These are phyloP conservation scores for Bucorvus abyssinicus DNA, from an alignment of 2,797 vertebrate species.

Conservation along the genomic window DNA sequence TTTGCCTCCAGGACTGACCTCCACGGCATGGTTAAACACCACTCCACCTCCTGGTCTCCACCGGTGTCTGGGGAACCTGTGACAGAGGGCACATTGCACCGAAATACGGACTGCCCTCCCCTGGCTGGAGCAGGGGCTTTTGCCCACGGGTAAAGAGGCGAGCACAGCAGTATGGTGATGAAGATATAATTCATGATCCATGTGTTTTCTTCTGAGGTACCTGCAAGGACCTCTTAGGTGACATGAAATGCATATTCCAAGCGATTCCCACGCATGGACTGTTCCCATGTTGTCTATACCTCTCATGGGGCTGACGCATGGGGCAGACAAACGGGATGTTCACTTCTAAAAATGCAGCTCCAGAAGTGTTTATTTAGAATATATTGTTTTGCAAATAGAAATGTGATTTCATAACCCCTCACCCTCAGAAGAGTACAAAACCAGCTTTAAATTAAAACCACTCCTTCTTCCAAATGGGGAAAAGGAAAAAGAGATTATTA, in stretches of 20 bases:
- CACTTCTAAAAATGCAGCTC: not conserved
- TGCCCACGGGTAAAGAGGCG: not conserved
- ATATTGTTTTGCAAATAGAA: not conserved
- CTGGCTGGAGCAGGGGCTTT: not conserved
- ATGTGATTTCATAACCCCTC: not conserved
- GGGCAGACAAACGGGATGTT: not conserved
- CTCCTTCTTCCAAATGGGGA: not conserved
- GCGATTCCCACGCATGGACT: not conserved
- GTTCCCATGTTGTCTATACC: not conserved
- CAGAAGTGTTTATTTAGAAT: not conserved
- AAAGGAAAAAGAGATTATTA: not conserved
- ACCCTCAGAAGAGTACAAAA: not conserved
- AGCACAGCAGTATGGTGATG: not conserved
- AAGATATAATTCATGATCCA: not conserved
- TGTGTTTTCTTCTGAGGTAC: not conserved
- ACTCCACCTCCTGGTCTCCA: not conserved
- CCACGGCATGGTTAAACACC: accelerated
- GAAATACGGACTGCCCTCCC: not conserved
- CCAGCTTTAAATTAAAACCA: not conserved
- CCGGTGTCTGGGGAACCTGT: not conserved
- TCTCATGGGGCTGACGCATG: accelerated
- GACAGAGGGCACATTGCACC: not conserved
- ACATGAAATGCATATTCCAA: not conserved
- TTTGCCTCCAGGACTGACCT: not conserved
- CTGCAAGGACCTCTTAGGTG: not conserved